Base-by-base conservation (phyloP, 2,888 invertebrate species). In the Cantharis lateralis region DNA sequence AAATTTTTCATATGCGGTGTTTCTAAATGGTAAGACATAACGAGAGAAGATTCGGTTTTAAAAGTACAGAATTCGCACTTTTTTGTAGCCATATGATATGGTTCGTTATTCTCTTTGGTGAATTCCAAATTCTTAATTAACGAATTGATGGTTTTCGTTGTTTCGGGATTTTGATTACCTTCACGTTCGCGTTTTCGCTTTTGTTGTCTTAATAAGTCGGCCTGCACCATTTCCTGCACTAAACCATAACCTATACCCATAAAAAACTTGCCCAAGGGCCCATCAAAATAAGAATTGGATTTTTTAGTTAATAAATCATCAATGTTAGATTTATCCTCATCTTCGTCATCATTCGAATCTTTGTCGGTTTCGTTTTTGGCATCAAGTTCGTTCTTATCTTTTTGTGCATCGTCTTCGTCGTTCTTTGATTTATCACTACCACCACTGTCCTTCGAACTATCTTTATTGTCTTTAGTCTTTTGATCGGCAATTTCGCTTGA, bases 221-320 rank as follows among this genome's bases (percentile, higher is more conserved):
- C 93, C 89, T 98, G 98, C 16, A 98, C 98, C 87, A 93, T 95
- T 87, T 98, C 97, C 87, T 97, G 96, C 2, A 97, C 97, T 80
- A 97, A 91, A 86, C 95, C 96, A 76, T 95, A 91, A 28, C 98
- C 98, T 82, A 98, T 95, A 85, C 96, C 95, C 88, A 95, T 94
- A 85, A 98, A 95, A 87, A 98, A 96, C 87, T 95, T 95, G 9
- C 98, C 97, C 72, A 97, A 89, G 0, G 96, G 94, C 87, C 95
- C 93, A 81, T 95, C 95, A 87, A 97, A 97, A 86, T 95, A 97
- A 79, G 93, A 93, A 7, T 26, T 26, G 4, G 72, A 84, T 81
- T 81, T 87, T 86, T 74, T 84, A 7, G 48, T 48, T 48, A 48
- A 48, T 85, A 75, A 72, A 24, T 74, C 70, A 15, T 62, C 75